Conservation (phyloP, 1,140 invertebrate species). For the Aphelenchoides avenae region DNA sequence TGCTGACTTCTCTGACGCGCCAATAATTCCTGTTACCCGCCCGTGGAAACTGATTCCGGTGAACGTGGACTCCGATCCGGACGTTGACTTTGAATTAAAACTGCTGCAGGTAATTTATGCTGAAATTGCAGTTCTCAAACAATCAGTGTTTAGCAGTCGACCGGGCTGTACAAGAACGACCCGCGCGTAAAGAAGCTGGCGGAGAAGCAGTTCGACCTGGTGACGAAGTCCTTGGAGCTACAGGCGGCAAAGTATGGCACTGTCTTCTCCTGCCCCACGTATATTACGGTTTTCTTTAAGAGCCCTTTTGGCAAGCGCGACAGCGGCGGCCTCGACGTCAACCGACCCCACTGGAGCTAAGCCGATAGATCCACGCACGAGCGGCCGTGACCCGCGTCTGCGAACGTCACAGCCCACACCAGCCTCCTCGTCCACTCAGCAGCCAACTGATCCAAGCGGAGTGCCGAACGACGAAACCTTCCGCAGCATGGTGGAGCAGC, state of each 20-base stretch:
- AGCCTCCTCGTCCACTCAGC: not conserved
- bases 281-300: no score
- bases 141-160: no score
- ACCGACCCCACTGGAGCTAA: not conserved
- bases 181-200: slow-evolving; percentile 40
- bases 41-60: slow-evolving; percentile 31
- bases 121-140: no score
- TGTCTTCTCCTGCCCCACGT: no score
- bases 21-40: slow-evolving; percentile 14
- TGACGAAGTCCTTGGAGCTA: slow-evolving; percentile 37
- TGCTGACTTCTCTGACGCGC: not conserved
- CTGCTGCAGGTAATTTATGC: slow-evolving; percentile 41
- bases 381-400: no score
- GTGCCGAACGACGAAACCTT: slow-evolving; percentile 1
- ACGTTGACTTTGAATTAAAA: slow-evolving; percentile 34
- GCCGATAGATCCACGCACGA: slow-evolving; percentile 2
- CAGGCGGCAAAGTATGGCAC: no score
- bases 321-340: not conserved
- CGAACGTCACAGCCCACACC: not conserved
- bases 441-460: not conserved
- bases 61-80: slow-evolving; percentile 11
- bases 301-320: not conserved
- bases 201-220: slow-evolving; percentile 44
- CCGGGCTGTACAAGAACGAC: slow-evolving; percentile 30
- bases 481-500: slow-evolving; percentile 9